These are phyloP conservation scores for Decapterus maruadsi DNA, from an alignment of 2,797 vertebrate species.

Conservation along the genomic window DNA sequence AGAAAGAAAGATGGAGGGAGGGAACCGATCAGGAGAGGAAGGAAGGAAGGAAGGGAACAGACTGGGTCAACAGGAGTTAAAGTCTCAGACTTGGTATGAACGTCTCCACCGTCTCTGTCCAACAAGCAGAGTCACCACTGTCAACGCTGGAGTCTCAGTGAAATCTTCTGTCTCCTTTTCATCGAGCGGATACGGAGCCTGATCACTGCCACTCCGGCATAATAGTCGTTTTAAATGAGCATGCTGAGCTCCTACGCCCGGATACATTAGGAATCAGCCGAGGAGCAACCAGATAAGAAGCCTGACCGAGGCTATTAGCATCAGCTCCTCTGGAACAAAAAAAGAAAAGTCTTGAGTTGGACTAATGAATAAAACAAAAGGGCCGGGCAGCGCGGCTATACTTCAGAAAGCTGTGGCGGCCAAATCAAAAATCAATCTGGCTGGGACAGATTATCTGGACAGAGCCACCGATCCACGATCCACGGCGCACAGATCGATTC, in stretches of 20 bases:
- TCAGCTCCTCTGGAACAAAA: constrained; percentile 57
- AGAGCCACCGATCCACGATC: constrained; percentile 35
- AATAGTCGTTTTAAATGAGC: constrained; percentile 70
- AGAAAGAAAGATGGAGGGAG: too few relatives aligned
- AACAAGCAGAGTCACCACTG: constrained; percentile 45
- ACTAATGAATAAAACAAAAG: constrained; percentile 77
- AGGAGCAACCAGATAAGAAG: constrained; percentile 63
- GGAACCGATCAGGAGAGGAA: too few relatives aligned
- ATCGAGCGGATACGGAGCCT: constrained; percentile 29
- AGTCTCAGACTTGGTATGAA: constrained; percentile 5
- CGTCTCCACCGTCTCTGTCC: constrained; percentile 48
- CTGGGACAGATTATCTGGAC: constrained; percentile 46
- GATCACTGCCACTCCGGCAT: constrained; percentile 58
- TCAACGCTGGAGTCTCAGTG: constrained; percentile 41
- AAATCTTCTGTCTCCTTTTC: constrained; percentile 49
- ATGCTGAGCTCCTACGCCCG: constrained; percentile 46
- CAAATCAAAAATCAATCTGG: constrained; percentile 68
- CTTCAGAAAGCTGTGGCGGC: constrained; percentile 49
- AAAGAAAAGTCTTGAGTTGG: constrained; percentile 56
- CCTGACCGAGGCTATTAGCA: constrained; percentile 72
- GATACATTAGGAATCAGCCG: constrained; percentile 56
- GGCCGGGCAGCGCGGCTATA: constrained; percentile 11
- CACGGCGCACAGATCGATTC: constrained; percentile 48
- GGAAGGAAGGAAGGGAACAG: too few relatives aligned
- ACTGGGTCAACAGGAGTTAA: not conserved